A percentile compares a stretch with the other conserved stretches of the same genome.
These are phyloP conservation scores for Dromaius novaehollandiae DNA, from an alignment of 2,113 vertebrate genomes.

Conservation along the genomic window DNA sequence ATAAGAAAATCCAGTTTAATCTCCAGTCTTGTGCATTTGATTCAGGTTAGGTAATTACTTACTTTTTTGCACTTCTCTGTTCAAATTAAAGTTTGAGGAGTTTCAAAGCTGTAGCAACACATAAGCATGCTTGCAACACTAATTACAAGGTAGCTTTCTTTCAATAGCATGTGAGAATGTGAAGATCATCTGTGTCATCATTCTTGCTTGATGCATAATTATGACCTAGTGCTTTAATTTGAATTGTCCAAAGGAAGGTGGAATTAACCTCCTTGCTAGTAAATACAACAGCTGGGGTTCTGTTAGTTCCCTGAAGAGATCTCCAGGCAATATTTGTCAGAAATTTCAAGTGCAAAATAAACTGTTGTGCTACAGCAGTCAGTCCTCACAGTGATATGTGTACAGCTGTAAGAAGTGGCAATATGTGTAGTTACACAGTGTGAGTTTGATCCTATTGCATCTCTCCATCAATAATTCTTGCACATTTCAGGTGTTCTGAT, in stretches of 20 bases:
- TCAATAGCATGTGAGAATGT: neutral
- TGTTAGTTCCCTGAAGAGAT: constrained; percentile 69
- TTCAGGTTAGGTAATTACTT: constrained; percentile 26
- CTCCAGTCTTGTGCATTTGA: neutral
- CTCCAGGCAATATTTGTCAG: constrained; percentile 68
- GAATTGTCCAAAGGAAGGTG: constrained; percentile 50
- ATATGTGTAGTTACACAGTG: neutral
- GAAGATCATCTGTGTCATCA: constrained; percentile 44
- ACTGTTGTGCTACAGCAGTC: constrained; percentile 26
- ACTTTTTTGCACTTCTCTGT: neutral
- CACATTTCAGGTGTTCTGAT: neutral
- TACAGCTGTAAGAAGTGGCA: constrained; percentile 22
- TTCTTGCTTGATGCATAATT: constrained; percentile 29
- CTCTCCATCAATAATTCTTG: neutral
- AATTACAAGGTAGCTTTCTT: constrained; percentile 24
- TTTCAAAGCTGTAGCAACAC: constrained; percentile 24
- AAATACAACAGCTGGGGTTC: constrained; percentile 72
- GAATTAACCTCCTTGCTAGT: constrained; percentile 58
- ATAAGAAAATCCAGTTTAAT: constrained; percentile 15
- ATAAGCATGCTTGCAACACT: constrained; percentile 6
- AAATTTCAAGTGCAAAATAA: constrained; percentile 73
- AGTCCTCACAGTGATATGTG: neutral
- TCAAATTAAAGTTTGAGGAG: neutral
- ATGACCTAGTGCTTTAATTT: constrained; percentile 55
- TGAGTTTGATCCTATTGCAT: constrained; percentile 6